These are phyloP conservation scores for Sinocyclocheilus grahami DNA, from an alignment of 2,113 vertebrate species.

Conservation along the genomic window DNA sequence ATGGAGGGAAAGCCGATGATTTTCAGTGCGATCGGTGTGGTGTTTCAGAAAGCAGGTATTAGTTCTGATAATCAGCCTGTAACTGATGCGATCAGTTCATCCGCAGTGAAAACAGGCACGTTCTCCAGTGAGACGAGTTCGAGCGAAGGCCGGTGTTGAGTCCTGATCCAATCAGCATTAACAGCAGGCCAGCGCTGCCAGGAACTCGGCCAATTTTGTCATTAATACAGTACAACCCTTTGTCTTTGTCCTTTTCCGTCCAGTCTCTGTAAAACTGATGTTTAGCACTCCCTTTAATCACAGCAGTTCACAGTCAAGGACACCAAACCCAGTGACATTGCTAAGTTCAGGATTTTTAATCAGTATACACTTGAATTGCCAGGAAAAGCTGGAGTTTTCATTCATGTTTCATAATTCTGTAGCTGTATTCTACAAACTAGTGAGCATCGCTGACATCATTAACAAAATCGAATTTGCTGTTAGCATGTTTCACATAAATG, in stretches of 20 bases:
- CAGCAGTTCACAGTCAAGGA: conserved; percentile 21
- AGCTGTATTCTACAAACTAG: neutral
- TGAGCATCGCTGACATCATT: neutral
- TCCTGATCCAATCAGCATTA: conserved; percentile 32
- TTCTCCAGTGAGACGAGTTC: neutral
- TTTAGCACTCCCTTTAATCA: conserved; percentile 57
- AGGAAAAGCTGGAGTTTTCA: neutral
- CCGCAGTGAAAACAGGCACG: neutral
- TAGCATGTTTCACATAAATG: neutral
- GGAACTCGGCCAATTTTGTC: conserved; percentile 62
- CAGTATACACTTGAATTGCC: neutral
- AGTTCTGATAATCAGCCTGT: neutral
- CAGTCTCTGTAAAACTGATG: conserved; percentile 49
- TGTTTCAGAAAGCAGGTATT: neutral
- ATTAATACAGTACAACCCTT: conserved; percentile 61
- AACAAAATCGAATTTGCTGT: no score
- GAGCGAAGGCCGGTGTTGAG: neutral
- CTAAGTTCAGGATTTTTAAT: neutral
- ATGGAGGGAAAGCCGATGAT: neutral
- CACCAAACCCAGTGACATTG: neutral
- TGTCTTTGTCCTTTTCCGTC: conserved; percentile 41
- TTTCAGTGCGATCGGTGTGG: no score
- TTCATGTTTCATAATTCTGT: neutral
- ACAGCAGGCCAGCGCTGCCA: neutral
- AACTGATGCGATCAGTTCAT: neutral